A percentile compares a stretch with the other conserved stretches of the same genome.
These are phyloP conservation scores for Asobara japonica DNA, from an alignment of 1,140 invertebrate genomes.

Conservation along the genomic window DNA sequence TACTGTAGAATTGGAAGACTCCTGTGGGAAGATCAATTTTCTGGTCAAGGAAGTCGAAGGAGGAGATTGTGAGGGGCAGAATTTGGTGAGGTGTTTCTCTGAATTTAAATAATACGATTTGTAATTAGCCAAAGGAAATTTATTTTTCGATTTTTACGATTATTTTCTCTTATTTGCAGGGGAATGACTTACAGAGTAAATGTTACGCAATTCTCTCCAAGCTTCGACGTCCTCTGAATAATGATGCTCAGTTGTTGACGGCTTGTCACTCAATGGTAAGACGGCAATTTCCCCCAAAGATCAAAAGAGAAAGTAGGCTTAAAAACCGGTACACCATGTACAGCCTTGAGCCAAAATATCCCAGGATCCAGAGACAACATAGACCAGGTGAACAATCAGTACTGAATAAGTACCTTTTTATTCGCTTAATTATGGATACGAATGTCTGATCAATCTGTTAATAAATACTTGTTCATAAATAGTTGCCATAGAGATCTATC, in stretches of 20 bases:
- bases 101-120: not conserved
- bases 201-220: slow-evolving; percentile 56
- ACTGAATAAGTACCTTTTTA: not conserved
- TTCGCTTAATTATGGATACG: not conserved
- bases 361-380: slow-evolving; percentile 46
- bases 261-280: slow-evolving; percentile 43
- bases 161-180: slow-evolving; percentile 12
- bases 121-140: not conserved
- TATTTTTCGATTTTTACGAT: not conserved
- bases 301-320: slow-evolving; percentile 41
- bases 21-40: slow-evolving; percentile 55
- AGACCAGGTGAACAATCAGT: slow-evolving; percentile 32
- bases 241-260: slow-evolving; percentile 47
- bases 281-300: slow-evolving; percentile 31
- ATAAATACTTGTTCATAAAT: slow-evolving; percentile 1
- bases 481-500: slow-evolving; percentile 26
- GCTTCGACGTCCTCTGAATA: slow-evolving; percentile 49
- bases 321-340: slow-evolving; percentile 55
- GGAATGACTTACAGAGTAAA: slow-evolving; percentile 51
- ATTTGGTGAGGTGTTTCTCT: slow-evolving; percentile 44
- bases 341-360: slow-evolving; percentile 43
- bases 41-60: slow-evolving; percentile 52
- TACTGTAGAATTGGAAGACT: slow-evolving; percentile 51
- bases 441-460: not conserved
- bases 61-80: slow-evolving; percentile 49